A percentile compares a stretch with the other conserved stretches of the same genome.
Evolutionary conservation across 2,113 vertebrate species (phyloP).

Genomic region (Rhipidura dahli): DNA sequence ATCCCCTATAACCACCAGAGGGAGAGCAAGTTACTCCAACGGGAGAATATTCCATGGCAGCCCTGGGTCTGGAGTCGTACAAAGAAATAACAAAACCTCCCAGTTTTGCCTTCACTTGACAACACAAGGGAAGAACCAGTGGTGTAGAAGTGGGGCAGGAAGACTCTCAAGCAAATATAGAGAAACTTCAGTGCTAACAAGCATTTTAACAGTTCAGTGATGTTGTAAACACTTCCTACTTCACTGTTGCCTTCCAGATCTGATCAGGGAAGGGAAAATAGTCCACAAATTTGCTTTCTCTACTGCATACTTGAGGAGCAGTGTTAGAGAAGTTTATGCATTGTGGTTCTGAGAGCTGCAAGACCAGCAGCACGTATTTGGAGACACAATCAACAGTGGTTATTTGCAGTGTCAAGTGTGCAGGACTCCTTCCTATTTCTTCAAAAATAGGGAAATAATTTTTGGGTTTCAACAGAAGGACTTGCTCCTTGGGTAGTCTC

Average conservation of each 20-base stretch:
- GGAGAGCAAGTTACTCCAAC: constrained; percentile 4
- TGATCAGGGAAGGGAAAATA: background rate
- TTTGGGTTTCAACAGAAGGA: background rate
- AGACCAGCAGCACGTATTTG: background rate
- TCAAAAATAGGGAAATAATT: background rate
- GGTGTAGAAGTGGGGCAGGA: background rate
- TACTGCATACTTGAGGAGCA: background rate
- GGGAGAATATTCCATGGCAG: background rate
- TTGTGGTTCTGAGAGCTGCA: background rate
- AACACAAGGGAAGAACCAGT: background rate
- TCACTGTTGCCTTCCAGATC: background rate
- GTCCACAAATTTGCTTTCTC: background rate
- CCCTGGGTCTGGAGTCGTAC: background rate
- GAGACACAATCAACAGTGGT: background rate
- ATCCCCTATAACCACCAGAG: background rate
- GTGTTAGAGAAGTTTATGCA: background rate
- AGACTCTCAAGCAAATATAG: background rate
- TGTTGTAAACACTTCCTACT: background rate
- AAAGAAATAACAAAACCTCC: background rate
- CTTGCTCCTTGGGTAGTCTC: background rate
- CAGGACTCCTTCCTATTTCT: background rate
- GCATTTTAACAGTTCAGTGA: background rate
- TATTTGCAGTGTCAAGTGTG: background rate
- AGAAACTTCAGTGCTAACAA: background rate
- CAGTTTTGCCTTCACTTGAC: background rate